Conservation (phyloP, 2,888 invertebrate genomes). For the Athetis lepigone region DNA sequence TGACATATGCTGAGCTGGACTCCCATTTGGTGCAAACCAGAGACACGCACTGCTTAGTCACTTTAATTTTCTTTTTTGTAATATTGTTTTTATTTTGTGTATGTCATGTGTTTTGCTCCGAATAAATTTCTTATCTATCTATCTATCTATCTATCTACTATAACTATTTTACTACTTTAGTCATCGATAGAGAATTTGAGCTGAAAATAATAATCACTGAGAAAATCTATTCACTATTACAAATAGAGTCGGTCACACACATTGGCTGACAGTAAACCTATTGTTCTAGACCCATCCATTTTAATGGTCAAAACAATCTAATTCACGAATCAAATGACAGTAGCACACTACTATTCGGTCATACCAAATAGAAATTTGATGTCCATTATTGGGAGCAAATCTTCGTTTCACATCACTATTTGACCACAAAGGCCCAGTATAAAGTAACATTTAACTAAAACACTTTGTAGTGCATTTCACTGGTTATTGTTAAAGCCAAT, state of each 20-base stretch:
- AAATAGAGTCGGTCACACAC: background rate
- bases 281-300: conserved; percentile 27
- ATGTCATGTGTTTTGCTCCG: too few relatives aligned
- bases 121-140: too few relatives aligned
- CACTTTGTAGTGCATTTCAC: conserved; percentile 40
- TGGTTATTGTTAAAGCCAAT: conserved; percentile 70
- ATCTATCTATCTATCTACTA: too few relatives aligned
- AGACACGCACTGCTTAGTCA: too few relatives aligned
- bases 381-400: conserved; percentile 41
- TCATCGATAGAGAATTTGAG: too few relatives aligned
- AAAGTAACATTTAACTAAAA: conserved; percentile 44
- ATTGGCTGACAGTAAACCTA: background rate
- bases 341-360: conserved; percentile 20
- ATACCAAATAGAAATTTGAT: background rate
- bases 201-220: too few relatives aligned
- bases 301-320: conserved; percentile 26
- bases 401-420: conserved; percentile 46
- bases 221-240: too few relatives aligned
- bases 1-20: too few relatives aligned
- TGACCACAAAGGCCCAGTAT: conserved; percentile 32
- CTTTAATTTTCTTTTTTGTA: too few relatives aligned
- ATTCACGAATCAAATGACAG: conserved; percentile 33
- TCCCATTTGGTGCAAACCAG: too few relatives aligned
- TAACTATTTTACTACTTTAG: too few relatives aligned
- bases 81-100: too few relatives aligned